Evolutionary conservation across 2,113 vertebrate genomes (phyloP), one percentile per base, ranked within the genome.

Genomic region (Semnornis frantzii): DNA sequence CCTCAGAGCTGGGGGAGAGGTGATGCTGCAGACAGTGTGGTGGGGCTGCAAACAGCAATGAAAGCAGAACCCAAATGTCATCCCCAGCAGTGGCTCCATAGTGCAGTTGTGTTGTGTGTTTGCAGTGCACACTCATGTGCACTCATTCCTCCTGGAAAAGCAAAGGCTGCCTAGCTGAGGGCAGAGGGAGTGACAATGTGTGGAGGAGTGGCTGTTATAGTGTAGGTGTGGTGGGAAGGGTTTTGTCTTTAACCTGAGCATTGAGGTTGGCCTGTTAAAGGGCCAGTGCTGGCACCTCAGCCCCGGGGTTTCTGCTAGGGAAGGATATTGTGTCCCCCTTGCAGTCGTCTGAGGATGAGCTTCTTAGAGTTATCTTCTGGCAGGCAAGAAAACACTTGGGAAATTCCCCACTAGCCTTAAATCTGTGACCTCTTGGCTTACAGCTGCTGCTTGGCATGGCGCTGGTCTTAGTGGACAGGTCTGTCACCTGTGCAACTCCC

Each of bases 301-400:
- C 83, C 64, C 57, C 63, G 27, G 21, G 6, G 3, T 39, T 91
- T 78, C 27, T 1, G 2, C 62, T 54, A 8, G 20, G 52, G 46
- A 62, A 78, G 63, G 39, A 52, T 42, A 17, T 48, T 8, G 25
- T 52, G 12, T 83, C 19, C 42, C 77, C 11, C 27, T 42, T 70
- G 58, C 20, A 71, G 74, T 6, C 9, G 4, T 7, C 50, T 1
- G 4, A 74, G 57, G 64, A 62, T 12, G 42, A 81, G 64, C 55
- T 92, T 42, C 65, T 62, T 0, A 0, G 30, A 65, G 0, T 6
- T 30, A 9, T 70, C 42, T 50, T 60, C 44, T 39, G 46, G n/a
- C 39, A 57, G n/a, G 39, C 0, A 8, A 84, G 57, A 71, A 82
- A 34, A 65, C 1, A 15, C 42, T 55, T 0, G 0, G 39, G 18